phyloP scores from a whole-genome alignment of 2,888 invertebrate genomes.

The Nephrotoma appendiculata region DNA sequence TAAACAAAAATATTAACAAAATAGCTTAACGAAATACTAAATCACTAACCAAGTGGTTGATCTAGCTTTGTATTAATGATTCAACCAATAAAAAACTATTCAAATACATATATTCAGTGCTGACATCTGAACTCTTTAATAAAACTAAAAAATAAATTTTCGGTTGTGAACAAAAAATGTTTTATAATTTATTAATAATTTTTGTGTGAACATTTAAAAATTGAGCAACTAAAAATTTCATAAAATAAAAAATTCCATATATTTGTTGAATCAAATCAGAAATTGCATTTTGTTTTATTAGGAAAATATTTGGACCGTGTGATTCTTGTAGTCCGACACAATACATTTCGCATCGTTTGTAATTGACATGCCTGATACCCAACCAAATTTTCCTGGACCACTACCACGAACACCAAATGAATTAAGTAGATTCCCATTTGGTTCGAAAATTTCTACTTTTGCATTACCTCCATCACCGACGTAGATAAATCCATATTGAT shows the following conservation, averaged over 20 bases:
- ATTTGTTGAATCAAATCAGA: neutral
- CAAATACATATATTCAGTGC: neutral
- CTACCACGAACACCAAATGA: conserved; percentile 43
- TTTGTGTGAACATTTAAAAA: neutral
- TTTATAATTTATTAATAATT: neutral
- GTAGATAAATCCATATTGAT: conserved; percentile 55
- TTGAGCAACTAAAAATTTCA: neutral
- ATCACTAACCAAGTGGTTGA: neutral
- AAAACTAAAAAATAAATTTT: neutral
- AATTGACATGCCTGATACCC: conserved; percentile 53
- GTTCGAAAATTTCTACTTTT: conserved; percentile 58
- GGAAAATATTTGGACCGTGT: conserved; percentile 33
- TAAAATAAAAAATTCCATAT: neutral
- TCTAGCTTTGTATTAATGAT: neutral
- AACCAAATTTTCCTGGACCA: conserved; percentile 41
- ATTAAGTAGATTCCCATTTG: conserved; percentile 50
- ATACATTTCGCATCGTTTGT: conserved; percentile 45
- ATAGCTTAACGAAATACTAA: neutral
- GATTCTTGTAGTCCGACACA: conserved; percentile 44
- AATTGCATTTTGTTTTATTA: neutral
- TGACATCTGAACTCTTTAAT: neutral
- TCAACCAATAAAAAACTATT: neutral
- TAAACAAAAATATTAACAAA: neutral
- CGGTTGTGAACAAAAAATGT: neutral
- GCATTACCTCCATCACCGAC: conserved; percentile 70